Conservation (phyloP, 2,888 invertebrate genomes). For the Sceliomorpha sp. region DNA sequence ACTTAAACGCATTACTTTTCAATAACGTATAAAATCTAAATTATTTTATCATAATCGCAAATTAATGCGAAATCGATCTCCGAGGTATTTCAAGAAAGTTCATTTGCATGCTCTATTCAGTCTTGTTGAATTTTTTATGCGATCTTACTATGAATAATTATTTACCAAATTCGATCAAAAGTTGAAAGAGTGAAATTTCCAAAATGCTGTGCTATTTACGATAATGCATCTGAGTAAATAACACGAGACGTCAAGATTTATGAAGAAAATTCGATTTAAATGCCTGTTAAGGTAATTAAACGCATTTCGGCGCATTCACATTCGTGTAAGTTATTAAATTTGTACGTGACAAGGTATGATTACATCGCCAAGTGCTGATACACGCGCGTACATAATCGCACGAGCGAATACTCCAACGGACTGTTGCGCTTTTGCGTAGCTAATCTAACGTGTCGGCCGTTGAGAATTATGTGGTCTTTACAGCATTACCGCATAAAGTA, state of each 20-base stretch:
- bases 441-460: constrained; percentile 33
- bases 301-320: constrained; percentile 40
- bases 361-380: constrained; percentile 32
- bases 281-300: constrained; percentile 39
- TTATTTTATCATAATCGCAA: too few species aligned
- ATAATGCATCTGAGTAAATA: too few species aligned
- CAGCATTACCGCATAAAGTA: constrained; percentile 26
- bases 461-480: constrained; percentile 36
- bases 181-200: too few species aligned
- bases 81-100: too few species aligned
- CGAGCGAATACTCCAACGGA: constrained; percentile 28
- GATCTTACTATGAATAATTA: too few species aligned
- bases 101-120: too few species aligned
- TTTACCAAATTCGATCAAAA: too few species aligned
- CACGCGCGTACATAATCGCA: constrained; percentile 37
- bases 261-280: constrained; percentile 19
- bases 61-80: too few species aligned
- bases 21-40: too few species aligned
- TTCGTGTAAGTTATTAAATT: constrained; percentile 43
- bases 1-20: too few species aligned
- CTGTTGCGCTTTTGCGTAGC: constrained; percentile 30
- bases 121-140: too few species aligned
- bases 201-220: too few species aligned
- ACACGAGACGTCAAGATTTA: constrained; percentile 14
- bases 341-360: constrained; percentile 41